These are phyloP conservation scores for Euspilapteryx auroguttella DNA, from an alignment of 2,888 invertebrate species.

Conservation along the genomic window DNA sequence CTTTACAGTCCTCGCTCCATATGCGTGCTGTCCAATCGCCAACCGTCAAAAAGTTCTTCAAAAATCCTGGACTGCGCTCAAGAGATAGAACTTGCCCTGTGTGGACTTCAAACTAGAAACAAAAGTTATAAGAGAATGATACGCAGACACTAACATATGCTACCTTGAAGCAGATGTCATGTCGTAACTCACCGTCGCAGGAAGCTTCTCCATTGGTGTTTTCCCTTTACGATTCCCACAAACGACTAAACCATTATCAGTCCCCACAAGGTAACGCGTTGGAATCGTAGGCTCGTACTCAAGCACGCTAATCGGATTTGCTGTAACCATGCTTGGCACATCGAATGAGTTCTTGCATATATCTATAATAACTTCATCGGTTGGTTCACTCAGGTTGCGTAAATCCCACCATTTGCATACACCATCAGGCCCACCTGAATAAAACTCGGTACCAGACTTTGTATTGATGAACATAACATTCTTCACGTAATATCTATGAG, in stretches of 20 bases:
- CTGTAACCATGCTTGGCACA: conserved; percentile 46
- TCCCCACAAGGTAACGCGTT: conserved; percentile 73
- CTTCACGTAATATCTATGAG: conserved; percentile 85
- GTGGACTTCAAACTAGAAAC: conserved; percentile 64
- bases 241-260: conserved; percentile 67
- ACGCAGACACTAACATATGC: not conserved
- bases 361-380: conserved; percentile 68
- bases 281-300: conserved; percentile 77
- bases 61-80: conserved; percentile 87
- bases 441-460: conserved; percentile 91
- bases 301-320: conserved; percentile 63
- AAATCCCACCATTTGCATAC: conserved; percentile 82
- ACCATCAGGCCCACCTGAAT: conserved; percentile 89
- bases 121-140: not conserved
- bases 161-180: not conserved
- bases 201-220: conserved; percentile 65
- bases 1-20: conserved; percentile 93
- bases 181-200: conserved; percentile 41
- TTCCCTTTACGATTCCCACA: conserved; percentile 73
- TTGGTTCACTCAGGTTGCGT: conserved; percentile 64
- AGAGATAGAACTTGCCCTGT: conserved; percentile 83
- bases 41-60: conserved; percentile 91
- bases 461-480: conserved; percentile 87
- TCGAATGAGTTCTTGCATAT: conserved; percentile 56
- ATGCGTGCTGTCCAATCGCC: conserved; percentile 92